Percentiles rank a stretch among this genome's conserved stretches.
Evolutionary conservation across 2,797 vertebrate species (phyloP).

Genomic region (Cetoscarus ocellatus): DNA sequence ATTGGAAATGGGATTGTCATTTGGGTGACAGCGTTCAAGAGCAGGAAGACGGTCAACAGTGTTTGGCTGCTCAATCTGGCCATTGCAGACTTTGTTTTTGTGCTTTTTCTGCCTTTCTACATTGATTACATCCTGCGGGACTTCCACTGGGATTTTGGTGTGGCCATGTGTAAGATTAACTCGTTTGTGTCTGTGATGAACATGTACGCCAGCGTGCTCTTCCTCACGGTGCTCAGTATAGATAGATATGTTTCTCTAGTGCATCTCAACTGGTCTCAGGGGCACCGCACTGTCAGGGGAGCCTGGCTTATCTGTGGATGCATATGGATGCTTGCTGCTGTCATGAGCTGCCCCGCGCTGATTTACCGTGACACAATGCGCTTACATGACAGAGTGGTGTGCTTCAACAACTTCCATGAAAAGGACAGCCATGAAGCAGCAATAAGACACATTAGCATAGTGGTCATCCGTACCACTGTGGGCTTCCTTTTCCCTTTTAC

Average conservation of each 20-base stretch:
- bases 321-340: constrained; percentile 87
- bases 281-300: constrained; percentile 66
- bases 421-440: constrained; percentile 72
- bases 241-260: constrained; percentile 91
- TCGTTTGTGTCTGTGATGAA: constrained; percentile 93
- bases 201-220: constrained; percentile 97
- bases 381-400: constrained; percentile 84
- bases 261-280: constrained; percentile 86
- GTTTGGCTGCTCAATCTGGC: constrained; percentile 96
- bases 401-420: constrained; percentile 93
- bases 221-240: constrained; percentile 92
- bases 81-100: constrained; percentile 94
- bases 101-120: constrained; percentile 93
- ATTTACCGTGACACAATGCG: constrained; percentile 90
- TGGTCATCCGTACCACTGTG: constrained; percentile 86
- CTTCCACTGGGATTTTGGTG: constrained; percentile 95
- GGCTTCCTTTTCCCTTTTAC: constrained; percentile 93
- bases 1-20: constrained; percentile 93
- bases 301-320: constrained; percentile 83
- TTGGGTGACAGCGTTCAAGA: constrained; percentile 94
- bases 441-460: constrained; percentile 87
- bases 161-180: constrained; percentile 92
- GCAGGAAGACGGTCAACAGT: constrained; percentile 91
- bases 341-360: constrained; percentile 87
- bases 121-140: constrained; percentile 92